phyloP scores from a whole-genome alignment of 2,113 vertebrate species.

The Ceyx margarethae region DNA sequence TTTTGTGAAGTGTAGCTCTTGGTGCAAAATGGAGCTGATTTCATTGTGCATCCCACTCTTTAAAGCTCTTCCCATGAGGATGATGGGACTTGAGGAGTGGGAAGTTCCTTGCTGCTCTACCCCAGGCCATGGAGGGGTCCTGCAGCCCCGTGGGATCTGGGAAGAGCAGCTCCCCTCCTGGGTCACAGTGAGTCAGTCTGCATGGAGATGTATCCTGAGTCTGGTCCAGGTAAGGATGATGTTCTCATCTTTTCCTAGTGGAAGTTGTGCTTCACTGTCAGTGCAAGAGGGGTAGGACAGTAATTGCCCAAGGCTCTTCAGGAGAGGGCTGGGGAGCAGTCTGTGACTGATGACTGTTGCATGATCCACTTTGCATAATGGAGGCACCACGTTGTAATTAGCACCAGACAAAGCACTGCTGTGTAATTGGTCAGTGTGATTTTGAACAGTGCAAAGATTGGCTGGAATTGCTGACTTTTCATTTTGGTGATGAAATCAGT shows the following conservation, averaged over 20 bases:
- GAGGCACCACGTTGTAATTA: not conserved
- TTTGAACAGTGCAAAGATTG: not conserved
- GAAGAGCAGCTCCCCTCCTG: not conserved
- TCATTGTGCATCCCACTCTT: not conserved
- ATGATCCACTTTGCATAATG: not conserved
- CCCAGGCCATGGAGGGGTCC: accelerated
- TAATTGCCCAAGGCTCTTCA: not conserved
- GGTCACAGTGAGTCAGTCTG: not conserved
- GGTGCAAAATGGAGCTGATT: not conserved
- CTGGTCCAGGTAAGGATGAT: not conserved
- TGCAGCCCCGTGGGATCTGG: not conserved
- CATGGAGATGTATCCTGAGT: not conserved
- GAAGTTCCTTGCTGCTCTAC: not conserved
- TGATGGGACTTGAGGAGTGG: not conserved
- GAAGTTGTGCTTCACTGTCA: not conserved
- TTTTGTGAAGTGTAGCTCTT: not conserved
- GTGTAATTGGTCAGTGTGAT: not conserved
- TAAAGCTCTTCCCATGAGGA: not conserved
- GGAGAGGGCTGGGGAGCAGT: not conserved
- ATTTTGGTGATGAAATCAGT: not conserved
- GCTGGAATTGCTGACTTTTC: not conserved
- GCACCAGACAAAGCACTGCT: not conserved
- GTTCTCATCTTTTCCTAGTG: not conserved
- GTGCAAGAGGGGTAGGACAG: not conserved
- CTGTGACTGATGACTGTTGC: not conserved